A percentile compares a stretch with the other conserved stretches of the same genome.
phyloP scores from a whole-genome alignment of 2,888 invertebrate species.

The Thymelicus lineola region DNA sequence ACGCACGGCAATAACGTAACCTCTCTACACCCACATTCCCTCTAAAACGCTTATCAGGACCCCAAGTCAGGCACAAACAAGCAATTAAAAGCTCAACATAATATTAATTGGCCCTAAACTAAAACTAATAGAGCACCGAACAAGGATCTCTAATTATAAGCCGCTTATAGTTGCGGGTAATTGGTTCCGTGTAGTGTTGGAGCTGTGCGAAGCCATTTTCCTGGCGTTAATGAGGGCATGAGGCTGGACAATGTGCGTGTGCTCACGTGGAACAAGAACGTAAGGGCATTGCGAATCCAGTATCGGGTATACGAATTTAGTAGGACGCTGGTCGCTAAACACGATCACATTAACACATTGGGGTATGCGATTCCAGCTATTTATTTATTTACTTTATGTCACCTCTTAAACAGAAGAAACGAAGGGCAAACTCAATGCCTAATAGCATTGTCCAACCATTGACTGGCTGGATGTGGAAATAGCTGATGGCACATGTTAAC shows the following conservation, averaged over 20 bases:
- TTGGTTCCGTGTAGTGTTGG: constrained; percentile 34
- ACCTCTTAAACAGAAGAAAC: too few species aligned
- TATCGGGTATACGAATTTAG: too few species aligned
- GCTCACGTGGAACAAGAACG: too few species aligned
- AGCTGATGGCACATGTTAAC: too few species aligned
- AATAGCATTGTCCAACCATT: too few species aligned
- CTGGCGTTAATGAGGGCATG: constrained; percentile 27
- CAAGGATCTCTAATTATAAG: constrained; percentile 33
- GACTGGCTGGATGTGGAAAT: too few species aligned
- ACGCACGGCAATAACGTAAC: background rate
- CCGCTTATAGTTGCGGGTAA: constrained; percentile 27
- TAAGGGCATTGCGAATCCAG: too few species aligned
- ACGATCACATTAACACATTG: too few species aligned
- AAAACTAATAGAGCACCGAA: constrained; percentile 31
- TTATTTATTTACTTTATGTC: too few species aligned
- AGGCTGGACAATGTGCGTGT: constrained; percentile 19
- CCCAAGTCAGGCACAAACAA: background rate
- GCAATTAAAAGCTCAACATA: constrained; percentile 13
- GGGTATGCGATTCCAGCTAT: too few species aligned
- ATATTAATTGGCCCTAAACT: constrained; percentile 35
- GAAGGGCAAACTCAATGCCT: too few species aligned
- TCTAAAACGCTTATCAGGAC: background rate
- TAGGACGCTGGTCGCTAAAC: too few species aligned
- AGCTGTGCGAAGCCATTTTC: background rate
- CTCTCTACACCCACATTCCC: background rate